These are phyloP conservation scores for Sander lucioperca DNA, from an alignment of 2,113 vertebrate species.

Conservation along the genomic window DNA sequence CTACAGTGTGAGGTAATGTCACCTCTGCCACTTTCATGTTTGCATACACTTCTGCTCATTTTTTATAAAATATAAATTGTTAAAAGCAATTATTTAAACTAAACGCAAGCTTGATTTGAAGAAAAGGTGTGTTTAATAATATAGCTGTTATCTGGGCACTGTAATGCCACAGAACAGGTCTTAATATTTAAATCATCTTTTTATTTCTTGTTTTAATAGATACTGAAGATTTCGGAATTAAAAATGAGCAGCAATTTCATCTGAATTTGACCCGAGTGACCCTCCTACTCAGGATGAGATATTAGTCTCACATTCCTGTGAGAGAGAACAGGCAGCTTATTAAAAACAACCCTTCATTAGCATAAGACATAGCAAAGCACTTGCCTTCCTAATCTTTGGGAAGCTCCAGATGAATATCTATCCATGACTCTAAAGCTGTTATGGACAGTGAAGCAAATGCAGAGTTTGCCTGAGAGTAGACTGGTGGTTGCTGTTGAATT, in stretches of 20 bases:
- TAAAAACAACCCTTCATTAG: constrained; percentile 82
- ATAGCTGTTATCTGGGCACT: constrained; percentile 30
- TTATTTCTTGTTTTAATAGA: constrained; percentile 71
- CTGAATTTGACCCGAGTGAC: constrained; percentile 77
- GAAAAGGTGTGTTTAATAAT: constrained; percentile 33
- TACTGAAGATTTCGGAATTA: constrained; percentile 79
- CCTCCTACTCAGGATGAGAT: constrained; percentile 73
- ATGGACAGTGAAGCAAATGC: constrained; percentile 41
- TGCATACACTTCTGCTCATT: background rate
- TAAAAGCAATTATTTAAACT: constrained; percentile 27
- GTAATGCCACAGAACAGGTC: constrained; percentile 42
- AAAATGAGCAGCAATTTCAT: constrained; percentile 82
- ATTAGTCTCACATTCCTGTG: constrained; percentile 76
- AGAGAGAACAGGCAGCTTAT: constrained; percentile 70
- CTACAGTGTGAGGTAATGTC: background rate
- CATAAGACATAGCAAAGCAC: constrained; percentile 77
- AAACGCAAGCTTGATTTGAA: constrained; percentile 16
- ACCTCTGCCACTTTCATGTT: constrained; percentile 23
- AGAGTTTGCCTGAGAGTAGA: constrained; percentile 34
- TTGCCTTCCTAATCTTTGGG: constrained; percentile 79
- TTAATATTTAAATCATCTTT: constrained; percentile 51
- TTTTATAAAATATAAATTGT: constrained; percentile 24
- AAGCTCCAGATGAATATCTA: constrained; percentile 76
- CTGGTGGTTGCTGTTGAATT: constrained; percentile 30
- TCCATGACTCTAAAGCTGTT: constrained; percentile 43